phyloP scores from a whole-genome alignment of 1,140 invertebrate species.

The Galleria mellonella region DNA sequence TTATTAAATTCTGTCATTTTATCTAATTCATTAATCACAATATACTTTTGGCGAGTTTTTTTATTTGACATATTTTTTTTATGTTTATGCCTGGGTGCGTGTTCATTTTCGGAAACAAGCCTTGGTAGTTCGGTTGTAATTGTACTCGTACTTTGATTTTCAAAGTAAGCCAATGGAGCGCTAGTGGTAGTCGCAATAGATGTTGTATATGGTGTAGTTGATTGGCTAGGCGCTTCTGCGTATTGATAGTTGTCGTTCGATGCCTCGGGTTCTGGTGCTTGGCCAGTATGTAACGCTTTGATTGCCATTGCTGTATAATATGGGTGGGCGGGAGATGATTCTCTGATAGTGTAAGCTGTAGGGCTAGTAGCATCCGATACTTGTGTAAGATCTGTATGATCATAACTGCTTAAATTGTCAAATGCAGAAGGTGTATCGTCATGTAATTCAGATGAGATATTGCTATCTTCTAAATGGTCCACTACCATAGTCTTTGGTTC shows the following conservation, averaged over 20 bases:
- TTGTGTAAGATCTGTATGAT: constrained; percentile 37
- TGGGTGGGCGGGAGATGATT: constrained; percentile 40
- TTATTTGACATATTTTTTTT: neutral
- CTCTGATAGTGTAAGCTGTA: constrained; percentile 35
- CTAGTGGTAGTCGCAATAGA: constrained; percentile 23
- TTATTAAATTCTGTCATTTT: neutral
- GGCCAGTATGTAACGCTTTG: constrained; percentile 41
- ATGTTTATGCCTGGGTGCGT: neutral
- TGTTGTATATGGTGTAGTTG: constrained; percentile 21
- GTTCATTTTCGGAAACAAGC: constrained; percentile 2
- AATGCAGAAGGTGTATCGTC: constrained; percentile 34
- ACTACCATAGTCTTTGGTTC: constrained; percentile 48
- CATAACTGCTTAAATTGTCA: constrained; percentile 38
- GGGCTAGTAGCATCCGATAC: constrained; percentile 17
- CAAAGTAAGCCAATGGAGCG: constrained; percentile 9
- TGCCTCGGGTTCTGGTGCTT: constrained; percentile 36
- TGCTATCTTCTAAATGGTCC: constrained; percentile 46
- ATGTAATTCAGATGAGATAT: constrained; percentile 23
- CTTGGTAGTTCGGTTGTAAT: constrained; percentile 12
- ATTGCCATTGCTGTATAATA: constrained; percentile 49
- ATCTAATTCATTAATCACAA: constrained; percentile 6
- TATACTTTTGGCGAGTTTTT: constrained; percentile 12
- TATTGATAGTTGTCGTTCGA: constrained; percentile 61
- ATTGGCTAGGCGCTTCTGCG: constrained; percentile 40
- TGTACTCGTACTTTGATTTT: constrained; percentile 11